Conservation (phyloP, 1,140 invertebrate species). For the Doryteuthis pealeii region DNA sequence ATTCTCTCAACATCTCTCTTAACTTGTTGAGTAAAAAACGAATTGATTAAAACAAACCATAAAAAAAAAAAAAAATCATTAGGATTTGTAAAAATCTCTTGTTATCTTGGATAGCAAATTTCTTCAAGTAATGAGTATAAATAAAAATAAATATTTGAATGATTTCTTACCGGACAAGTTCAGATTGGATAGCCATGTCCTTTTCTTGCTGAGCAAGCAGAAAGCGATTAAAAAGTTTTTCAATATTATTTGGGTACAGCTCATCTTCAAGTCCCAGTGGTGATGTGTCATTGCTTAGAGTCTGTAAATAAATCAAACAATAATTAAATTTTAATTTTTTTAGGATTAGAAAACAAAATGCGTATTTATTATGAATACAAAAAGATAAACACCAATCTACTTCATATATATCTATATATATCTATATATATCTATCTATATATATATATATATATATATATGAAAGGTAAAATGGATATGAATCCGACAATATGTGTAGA, state of each 20-base stretch:
- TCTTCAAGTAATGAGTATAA: too few species aligned
- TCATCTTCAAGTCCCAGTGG: conserved; percentile 79
- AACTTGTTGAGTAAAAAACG: too few species aligned
- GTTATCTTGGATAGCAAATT: too few species aligned
- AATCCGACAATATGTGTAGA: too few species aligned
- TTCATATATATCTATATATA: too few species aligned
- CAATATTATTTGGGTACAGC: conserved; percentile 84
- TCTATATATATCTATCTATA: too few species aligned
- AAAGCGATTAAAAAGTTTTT: conserved; percentile 86
- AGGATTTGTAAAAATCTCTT: too few species aligned
- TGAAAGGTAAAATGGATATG: too few species aligned
- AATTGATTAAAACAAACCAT: too few species aligned
- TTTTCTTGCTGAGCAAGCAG: conserved; percentile 83
- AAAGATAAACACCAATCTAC: not conserved
- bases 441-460: too few species aligned
- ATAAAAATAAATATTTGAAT: not conserved
- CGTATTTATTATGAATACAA: conserved; percentile 1
- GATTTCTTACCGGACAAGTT: conserved; percentile 73
- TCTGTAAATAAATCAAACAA: conserved; percentile 22
- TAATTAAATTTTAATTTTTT: not conserved
- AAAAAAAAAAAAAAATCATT: too few species aligned
- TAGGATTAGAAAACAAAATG: conserved; percentile 6
- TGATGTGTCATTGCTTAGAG: conserved; percentile 36
- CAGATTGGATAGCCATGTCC: conserved; percentile 84
- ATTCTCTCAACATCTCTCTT: too few species aligned